Evolutionary conservation across 2,113 vertebrate species (phyloP), one percentile per base, ranked within the genome.

Genomic region (Daphoenositta chrysoptera): DNA sequence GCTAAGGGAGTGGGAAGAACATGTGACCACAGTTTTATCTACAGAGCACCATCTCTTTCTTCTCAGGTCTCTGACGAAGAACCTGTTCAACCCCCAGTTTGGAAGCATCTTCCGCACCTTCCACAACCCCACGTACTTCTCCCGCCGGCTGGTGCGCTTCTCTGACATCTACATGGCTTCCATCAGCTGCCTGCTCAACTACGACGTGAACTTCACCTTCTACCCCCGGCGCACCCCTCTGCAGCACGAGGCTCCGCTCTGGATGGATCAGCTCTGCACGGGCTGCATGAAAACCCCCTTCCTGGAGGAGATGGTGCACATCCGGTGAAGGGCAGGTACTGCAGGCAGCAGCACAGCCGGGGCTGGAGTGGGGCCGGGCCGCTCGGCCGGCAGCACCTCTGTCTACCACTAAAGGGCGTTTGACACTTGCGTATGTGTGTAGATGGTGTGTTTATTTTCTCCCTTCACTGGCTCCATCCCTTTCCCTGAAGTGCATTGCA

Each of bases 261-360:
- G 98, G 98, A 98, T 98, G 98, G 98, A 98, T 69, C 98, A 98
- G 95, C 98, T 98, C 3, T 98, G 98, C 95, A 98, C 98, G 0
- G 98, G 98, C 89, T 98, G 98, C 97, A 98, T 98, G 98, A 98
- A 98, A 94, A 98, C 98, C 0, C 98, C 98, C 45, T 98, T 98
- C 89, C 97, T 98, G 12, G 96, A 98, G 15, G 98, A 98, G 95
- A 98, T 98, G 98, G 98, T 97, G 69, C 98, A 98, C 24, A 98
- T 98, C 83, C 98, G 98, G n/a, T 98, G 96, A 98, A 61, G 80
- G 90, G 90, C 58, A 63, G 81, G 69, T 58, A 57, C 56, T 26
- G 20, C 0, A 7, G 70, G 71, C 72, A n/a, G 53, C 72, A 37
- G 53, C 72, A 30, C 30, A 3, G 37, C 10, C 3, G 2, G 28